Percentiles rank a stretch among this genome's conserved stretches.
Evolutionary conservation across 2,888 invertebrate genomes (phyloP).

Genomic region (Cephonodes hylas): DNA sequence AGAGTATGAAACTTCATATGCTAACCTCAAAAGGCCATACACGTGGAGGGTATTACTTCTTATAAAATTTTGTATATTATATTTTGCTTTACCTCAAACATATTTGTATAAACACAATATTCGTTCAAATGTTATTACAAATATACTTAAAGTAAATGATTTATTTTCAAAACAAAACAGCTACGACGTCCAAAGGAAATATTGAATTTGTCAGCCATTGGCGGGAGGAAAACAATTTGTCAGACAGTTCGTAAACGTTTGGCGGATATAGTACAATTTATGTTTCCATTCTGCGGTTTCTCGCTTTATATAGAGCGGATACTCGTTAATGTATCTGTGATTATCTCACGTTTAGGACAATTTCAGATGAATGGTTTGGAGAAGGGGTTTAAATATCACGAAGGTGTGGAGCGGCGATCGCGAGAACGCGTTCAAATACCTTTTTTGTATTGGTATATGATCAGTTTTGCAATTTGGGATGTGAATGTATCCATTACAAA

Average conservation of each 20-base stretch:
- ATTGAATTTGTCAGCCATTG: constrained; percentile 4
- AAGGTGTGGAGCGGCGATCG: background rate
- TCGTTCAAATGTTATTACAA: too few relatives aligned
- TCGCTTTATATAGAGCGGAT: constrained; percentile 7
- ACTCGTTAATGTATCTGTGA: background rate
- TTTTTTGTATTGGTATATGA: background rate
- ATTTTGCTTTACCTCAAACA: too few relatives aligned
- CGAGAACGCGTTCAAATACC: background rate
- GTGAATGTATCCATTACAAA: too few relatives aligned
- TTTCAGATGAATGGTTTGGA: background rate
- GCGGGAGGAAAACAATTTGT: constrained; percentile 8
- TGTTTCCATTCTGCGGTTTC: constrained; percentile 20
- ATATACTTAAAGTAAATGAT: background rate
- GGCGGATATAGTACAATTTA: constrained; percentile 11
- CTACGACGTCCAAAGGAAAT: constrained; percentile 1
- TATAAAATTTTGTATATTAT: too few relatives aligned
- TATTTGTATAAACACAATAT: too few relatives aligned
- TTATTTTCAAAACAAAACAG: background rate
- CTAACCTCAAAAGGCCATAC: too few relatives aligned
- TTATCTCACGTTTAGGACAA: background rate
- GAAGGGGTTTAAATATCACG: background rate
- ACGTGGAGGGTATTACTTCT: too few relatives aligned
- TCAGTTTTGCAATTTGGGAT: too few relatives aligned
- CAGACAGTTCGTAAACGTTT: constrained; percentile 7
- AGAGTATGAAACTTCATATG: too few relatives aligned